phyloP scores from a whole-genome alignment of 2,797 vertebrate species.

The Poeciliopsis presidionis region DNA sequence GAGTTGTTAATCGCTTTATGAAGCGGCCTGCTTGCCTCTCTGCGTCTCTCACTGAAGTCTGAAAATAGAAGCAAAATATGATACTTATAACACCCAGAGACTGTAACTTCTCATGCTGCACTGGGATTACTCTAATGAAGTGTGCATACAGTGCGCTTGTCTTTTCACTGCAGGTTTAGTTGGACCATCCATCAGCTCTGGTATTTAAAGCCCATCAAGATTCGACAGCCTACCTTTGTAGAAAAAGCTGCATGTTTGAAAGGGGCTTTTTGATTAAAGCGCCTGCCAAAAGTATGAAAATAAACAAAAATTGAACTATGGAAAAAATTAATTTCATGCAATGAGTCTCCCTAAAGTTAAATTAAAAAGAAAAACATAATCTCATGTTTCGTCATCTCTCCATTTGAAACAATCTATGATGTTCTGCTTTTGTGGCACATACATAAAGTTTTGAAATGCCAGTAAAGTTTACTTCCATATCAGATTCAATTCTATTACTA shows the following conservation, averaged over 20 bases:
- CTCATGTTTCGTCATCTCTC: neutral
- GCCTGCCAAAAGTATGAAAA: neutral
- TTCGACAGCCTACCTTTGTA: neutral
- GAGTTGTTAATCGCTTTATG: slow-evolving; percentile 77
- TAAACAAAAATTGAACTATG: neutral
- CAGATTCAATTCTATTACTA: neutral
- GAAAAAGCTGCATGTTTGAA: neutral
- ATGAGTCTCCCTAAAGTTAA: neutral
- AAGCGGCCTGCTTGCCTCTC: slow-evolving; percentile 46
- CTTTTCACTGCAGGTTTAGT: neutral
- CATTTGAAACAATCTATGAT: neutral
- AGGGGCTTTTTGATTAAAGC: neutral
- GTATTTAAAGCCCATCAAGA: neutral
- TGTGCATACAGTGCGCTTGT: neutral
- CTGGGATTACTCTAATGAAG: slow-evolving; percentile 23
- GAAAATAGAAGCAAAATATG: slow-evolving; percentile 74
- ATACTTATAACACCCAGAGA: slow-evolving; percentile 55
- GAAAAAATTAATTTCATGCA: neutral
- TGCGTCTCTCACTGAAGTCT: slow-evolving; percentile 50
- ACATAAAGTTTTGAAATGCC: neutral
- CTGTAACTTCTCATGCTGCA: slow-evolving; percentile 44
- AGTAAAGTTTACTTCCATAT: neutral
- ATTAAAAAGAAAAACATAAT: neutral
- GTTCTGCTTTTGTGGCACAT: neutral
- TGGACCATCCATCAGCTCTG: neutral